Percentiles rank a stretch among this genome's conserved stretches.
These are phyloP conservation scores for Aphidius gifuensis DNA, from an alignment of 1,140 invertebrate species.

Conservation along the genomic window DNA sequence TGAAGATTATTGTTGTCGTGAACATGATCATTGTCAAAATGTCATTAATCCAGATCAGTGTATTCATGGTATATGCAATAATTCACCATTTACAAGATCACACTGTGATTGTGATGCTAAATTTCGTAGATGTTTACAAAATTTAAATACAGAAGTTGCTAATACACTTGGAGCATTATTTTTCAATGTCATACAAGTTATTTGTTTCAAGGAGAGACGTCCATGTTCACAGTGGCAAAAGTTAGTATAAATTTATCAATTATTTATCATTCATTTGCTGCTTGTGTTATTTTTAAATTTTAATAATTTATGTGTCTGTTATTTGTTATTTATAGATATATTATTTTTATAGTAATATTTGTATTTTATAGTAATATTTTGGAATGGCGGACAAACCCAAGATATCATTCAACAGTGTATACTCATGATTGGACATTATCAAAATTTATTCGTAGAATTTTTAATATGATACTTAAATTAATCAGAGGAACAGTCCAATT, in stretches of 20 bases:
- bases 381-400: no score
- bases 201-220: conserved; percentile 65
- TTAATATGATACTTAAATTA: no score
- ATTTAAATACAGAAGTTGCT: conserved; percentile 64
- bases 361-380: no score
- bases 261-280: background rate
- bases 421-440: no score
- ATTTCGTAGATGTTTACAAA: conserved; percentile 66
- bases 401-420: no score
- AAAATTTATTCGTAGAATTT: no score
- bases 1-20: conserved; percentile 72
- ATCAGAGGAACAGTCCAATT: no score
- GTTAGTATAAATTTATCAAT: conserved; percentile 37
- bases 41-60: conserved; percentile 61
- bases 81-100: conserved; percentile 65
- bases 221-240: conserved; percentile 65
- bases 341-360: no score
- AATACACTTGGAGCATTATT: conserved; percentile 68
- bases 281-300: no score
- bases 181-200: conserved; percentile 68
- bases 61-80: conserved; percentile 66
- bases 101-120: conserved; percentile 71
- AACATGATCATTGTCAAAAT: conserved; percentile 72
- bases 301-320: no score
- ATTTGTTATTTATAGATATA: no score